phyloP scores from a whole-genome alignment of 2,797 vertebrate species.

The Echeneis naucrates region DNA sequence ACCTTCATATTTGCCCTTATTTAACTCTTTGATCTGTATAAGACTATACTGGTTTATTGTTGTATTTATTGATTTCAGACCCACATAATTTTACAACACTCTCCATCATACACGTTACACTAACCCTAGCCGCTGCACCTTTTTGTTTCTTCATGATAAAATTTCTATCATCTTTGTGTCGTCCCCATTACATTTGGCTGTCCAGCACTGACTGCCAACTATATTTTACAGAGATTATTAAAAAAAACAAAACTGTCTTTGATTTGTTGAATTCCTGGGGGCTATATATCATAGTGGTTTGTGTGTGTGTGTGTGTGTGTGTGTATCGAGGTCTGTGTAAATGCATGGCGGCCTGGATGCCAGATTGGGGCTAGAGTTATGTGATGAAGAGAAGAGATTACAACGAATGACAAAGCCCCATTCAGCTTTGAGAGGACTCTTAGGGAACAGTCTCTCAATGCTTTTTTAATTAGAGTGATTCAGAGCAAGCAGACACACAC shows the following conservation, averaged over 20 bases:
- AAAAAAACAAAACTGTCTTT: constrained; percentile 42
- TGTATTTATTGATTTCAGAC: too few relatives aligned
- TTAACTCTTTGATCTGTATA: neutral
- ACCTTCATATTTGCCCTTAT: neutral
- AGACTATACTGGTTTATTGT: neutral
- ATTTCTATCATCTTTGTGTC: neutral
- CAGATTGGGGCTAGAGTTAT: constrained; percentile 74
- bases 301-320: constrained; percentile 31
- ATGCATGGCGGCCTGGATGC: constrained; percentile 62
- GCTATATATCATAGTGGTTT: constrained; percentile 26
- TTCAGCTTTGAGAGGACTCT: constrained; percentile 79
- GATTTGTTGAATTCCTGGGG: constrained; percentile 67
- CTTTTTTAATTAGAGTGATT: constrained; percentile 78
- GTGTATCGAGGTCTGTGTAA: constrained; percentile 20
- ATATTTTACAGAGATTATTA: constrained; percentile 51
- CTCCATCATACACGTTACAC: too few relatives aligned
- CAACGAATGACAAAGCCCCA: constrained; percentile 78
- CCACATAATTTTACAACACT: too few relatives aligned
- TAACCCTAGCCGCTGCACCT: too few relatives aligned
- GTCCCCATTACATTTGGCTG: neutral
- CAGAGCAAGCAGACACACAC: constrained; percentile 27
- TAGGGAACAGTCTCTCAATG: constrained; percentile 73
- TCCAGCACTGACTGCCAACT: constrained; percentile 30
- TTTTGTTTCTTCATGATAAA: neutral
- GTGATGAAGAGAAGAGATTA: constrained; percentile 80